These are phyloP conservation scores for Philonicus albiceps DNA, from an alignment of 2,888 invertebrate species.

Conservation along the genomic window DNA sequence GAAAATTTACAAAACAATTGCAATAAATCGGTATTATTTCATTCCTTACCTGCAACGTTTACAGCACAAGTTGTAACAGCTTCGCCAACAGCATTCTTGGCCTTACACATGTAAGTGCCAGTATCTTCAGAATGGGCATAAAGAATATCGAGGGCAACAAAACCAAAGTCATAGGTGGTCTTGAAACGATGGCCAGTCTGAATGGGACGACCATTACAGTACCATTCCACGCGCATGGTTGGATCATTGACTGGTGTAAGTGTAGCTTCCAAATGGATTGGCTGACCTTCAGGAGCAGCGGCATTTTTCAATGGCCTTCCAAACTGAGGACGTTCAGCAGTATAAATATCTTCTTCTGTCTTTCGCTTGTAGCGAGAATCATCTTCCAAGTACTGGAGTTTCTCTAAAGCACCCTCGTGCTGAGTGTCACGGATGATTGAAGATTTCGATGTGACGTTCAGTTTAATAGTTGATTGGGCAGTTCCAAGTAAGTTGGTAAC, in stretches of 20 bases:
- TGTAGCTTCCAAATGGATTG: constrained; percentile 92
- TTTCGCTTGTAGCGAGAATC: constrained; percentile 78
- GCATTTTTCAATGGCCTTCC: constrained; percentile 88
- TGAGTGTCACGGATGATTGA: constrained; percentile 89
- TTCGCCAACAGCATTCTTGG: constrained; percentile 93
- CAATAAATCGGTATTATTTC: neutral
- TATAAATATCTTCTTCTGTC: constrained; percentile 75
- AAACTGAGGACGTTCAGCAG: constrained; percentile 88
- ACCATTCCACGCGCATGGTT: constrained; percentile 99
- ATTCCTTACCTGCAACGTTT: constrained; percentile 78
- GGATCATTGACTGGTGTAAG: constrained; percentile 97
- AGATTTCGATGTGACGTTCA: constrained; percentile 83
- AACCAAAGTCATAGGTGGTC: constrained; percentile 96
- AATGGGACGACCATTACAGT: constrained; percentile 91
- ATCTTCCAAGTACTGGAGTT: constrained; percentile 91
- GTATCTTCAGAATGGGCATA: constrained; percentile 97
- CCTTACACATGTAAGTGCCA: constrained; percentile 96
- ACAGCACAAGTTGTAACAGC: constrained; percentile 93
- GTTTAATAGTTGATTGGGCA: constrained; percentile 80
- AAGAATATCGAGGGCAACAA: constrained; percentile 93
- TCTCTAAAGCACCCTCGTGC: constrained; percentile 90
- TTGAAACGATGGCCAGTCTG: constrained; percentile 94
- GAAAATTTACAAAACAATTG: neutral
- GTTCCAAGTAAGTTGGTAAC: constrained; percentile 87
- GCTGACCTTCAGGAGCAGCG: constrained; percentile 84